These are phyloP conservation scores for Exocentrus adspersus DNA, from an alignment of 2,888 invertebrate genomes.

Conservation along the genomic window DNA sequence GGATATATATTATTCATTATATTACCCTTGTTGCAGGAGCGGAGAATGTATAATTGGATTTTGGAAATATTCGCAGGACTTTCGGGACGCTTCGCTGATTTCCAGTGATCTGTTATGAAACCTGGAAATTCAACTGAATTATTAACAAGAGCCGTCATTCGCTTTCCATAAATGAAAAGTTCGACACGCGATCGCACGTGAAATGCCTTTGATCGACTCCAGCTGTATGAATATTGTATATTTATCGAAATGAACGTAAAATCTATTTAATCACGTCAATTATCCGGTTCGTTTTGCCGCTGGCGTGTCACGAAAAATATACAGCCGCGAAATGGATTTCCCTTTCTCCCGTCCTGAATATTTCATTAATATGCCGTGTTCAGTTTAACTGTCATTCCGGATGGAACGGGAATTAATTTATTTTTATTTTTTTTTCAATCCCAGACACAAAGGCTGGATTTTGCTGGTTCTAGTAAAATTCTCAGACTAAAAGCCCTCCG, in stretches of 20 bases:
- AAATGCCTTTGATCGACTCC: neutral
- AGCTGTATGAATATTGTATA: neutral
- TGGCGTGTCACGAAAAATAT: neutral
- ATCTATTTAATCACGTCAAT: conserved; percentile 11
- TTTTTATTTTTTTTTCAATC: too few species aligned
- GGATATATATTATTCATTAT: conserved; percentile 57
- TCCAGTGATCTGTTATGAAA: neutral
- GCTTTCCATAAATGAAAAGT: conserved; percentile 1
- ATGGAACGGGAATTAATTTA: conserved; percentile 19
- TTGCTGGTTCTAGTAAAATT: too few species aligned
- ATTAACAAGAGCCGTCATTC: neutral
- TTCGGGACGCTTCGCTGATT: neutral
- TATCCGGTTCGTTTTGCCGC: neutral
- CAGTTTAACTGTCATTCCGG: neutral
- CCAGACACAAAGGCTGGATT: too few species aligned
- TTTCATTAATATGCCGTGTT: neutral
- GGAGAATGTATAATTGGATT: conserved; percentile 38
- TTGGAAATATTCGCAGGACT: conserved; percentile 17
- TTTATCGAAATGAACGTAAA: conserved; percentile 6
- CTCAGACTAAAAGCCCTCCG: too few species aligned
- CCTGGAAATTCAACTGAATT: neutral
- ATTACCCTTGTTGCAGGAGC: conserved; percentile 36
- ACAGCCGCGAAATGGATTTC: neutral
- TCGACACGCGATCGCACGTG: neutral
- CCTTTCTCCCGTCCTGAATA: neutral